Percentiles rank a stretch among this genome's conserved stretches.
Conservation (phyloP, 2,797 vertebrate species). For the Cuculus canorus region DNA sequence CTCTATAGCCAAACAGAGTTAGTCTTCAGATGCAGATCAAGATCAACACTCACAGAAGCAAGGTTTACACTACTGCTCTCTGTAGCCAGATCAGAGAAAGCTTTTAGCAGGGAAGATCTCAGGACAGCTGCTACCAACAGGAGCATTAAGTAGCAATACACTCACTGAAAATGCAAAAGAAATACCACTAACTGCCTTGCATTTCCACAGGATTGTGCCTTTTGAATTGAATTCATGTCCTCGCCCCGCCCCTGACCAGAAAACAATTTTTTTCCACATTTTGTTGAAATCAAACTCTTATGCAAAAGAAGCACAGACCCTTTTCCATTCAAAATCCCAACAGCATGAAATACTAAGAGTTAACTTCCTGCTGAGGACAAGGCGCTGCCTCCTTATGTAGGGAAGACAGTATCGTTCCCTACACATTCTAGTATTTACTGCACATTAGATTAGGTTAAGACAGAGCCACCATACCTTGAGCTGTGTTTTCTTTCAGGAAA, state of each 20-base stretch:
- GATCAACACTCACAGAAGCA: not conserved
- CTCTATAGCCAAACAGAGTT: not conserved
- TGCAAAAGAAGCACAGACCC: not conserved
- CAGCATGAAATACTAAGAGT: not conserved
- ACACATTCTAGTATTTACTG: not conserved
- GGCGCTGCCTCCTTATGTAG: not conserved
- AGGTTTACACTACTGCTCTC: not conserved
- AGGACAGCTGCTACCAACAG: not conserved
- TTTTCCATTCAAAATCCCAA: not conserved
- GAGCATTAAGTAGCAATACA: not conserved
- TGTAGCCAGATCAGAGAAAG: not conserved
- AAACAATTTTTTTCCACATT: not conserved
- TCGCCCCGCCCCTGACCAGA: not conserved
- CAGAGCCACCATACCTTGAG: not conserved
- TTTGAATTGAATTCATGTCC: not conserved
- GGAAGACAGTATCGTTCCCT: not conserved
- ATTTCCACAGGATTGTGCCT: not conserved
- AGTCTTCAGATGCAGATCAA: not conserved
- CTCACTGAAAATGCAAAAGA: not conserved
- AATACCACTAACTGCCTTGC: not conserved
- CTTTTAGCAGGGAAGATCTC: not conserved
- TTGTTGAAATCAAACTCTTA: not conserved
- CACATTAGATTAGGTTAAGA: not conserved
- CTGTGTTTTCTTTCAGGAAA: not conserved
- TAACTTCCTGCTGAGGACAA: not conserved